Base-by-base conservation (phyloP, 2,113 vertebrate species). In the Megalops atlanticus region DNA sequence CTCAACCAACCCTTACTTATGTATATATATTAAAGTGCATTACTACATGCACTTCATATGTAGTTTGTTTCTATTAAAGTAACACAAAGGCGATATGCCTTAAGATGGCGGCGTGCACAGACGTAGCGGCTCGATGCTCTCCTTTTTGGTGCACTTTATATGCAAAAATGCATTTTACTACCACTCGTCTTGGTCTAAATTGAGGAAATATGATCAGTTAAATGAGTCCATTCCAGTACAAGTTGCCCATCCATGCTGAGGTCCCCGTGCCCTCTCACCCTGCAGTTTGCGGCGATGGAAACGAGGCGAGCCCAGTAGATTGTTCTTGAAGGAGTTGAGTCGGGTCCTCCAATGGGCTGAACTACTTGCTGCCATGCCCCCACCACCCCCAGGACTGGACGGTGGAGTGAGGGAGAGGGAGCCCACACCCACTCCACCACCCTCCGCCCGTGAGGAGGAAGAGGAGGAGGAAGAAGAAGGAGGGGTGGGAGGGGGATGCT, bases 221-320 rank as follows among this genome's bases (percentile, higher is more conserved):
- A 64, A 58, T 4, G 5, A 31, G 31, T 24, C n/a, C 31, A 31
- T 64, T 58, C 18, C 52, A 24, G 21, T 6, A 31, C 24, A 64
- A 64, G 52, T 24, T 58, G 21, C 21, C 52, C 18, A 6, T 24
- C 2, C 35, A n/a, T n/a, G n/a, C 72, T 45, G 14, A 45, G 2
- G 21, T 12, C 33, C 8, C 2, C 24, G 21, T 0, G 2, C 24
- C 8, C 36, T 15, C 88, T 87, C 87, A 97, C 96, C 96, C 92
- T 98, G 96, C 88, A 98, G 89, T 87, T 97, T 98, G 89, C 96
- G 96, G 27, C 96, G 96, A 85, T 97, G 96, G 91, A 98, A 97
- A 33, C 96, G 95, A 0, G 96, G 96, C 0, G 96, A 98, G 38
- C 96, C 96, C 85, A 98, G 90, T 85, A 98, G 93, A 89, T 96